Evolutionary conservation across 2,888 invertebrate species (phyloP).

Genomic region (Calameuta idolon): DNA sequence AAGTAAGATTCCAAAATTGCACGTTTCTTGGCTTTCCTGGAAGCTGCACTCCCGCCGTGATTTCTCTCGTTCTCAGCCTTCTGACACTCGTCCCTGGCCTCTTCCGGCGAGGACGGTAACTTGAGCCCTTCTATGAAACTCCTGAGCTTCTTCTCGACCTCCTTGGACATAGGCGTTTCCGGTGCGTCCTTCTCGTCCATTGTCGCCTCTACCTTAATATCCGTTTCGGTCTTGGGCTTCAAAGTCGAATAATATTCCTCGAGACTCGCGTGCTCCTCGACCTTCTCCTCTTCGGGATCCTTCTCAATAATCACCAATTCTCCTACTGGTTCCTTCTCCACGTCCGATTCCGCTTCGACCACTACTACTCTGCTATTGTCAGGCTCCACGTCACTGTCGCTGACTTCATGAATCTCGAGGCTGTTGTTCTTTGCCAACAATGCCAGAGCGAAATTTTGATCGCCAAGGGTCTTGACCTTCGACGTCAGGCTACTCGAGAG

Average conservation of each 20-base stretch:
- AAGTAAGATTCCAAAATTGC: conserved; percentile 71
- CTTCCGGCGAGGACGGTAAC: conserved; percentile 41
- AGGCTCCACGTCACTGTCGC: conserved; percentile 53
- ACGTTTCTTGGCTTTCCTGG: conserved; percentile 69
- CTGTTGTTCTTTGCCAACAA: conserved; percentile 34
- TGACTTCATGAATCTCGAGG: conserved; percentile 58
- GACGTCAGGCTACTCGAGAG: conserved; percentile 37
- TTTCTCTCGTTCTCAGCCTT: conserved; percentile 35
- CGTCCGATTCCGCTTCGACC: conserved; percentile 75
- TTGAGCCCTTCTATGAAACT: conserved; percentile 57
- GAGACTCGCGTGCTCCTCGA: conserved; percentile 64
- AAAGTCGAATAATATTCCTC: conserved; percentile 12
- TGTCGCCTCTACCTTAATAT: background rate
- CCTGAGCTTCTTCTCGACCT: conserved; percentile 56
- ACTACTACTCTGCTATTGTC: conserved; percentile 62
- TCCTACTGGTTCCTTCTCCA: conserved; percentile 72
- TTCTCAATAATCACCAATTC: conserved; percentile 61
- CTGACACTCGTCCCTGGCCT: conserved; percentile 28
- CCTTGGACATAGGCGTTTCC: conserved; percentile 43
- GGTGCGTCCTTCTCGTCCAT: conserved; percentile 11
- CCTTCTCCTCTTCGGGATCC: conserved; percentile 40
- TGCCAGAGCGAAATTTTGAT: conserved; percentile 34
- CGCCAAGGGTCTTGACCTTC: conserved; percentile 40
- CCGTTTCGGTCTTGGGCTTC: background rate
- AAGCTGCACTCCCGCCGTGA: conserved; percentile 53